Evolutionary conservation across 2,797 vertebrate species (phyloP).

Genomic region (Rhinoraja longicauda): DNA sequence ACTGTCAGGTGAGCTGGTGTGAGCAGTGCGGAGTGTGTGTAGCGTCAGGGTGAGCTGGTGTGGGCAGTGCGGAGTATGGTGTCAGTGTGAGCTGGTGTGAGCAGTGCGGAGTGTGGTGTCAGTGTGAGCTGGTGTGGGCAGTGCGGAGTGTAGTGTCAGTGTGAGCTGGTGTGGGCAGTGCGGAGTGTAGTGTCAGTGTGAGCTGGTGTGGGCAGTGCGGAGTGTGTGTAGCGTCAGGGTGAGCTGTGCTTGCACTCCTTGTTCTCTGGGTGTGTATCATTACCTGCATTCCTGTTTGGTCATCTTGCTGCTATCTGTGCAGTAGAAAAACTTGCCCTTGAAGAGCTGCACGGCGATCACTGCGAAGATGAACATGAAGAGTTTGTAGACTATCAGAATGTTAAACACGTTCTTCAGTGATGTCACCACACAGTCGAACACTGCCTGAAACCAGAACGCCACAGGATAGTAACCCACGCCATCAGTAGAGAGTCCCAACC

Average conservation of each 20-base stretch:
- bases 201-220: neutral
- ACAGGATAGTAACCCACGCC: neutral
- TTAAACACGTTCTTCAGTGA: conserved; percentile 98
- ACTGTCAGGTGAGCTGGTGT: neutral
- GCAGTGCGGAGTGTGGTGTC: neutral
- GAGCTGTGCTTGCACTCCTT: neutral
- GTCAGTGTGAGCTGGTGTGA: neutral
- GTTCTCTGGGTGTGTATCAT: conserved; percentile 40
- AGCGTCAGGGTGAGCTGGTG: neutral
- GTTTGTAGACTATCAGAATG: conserved; percentile 97
- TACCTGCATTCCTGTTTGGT: conserved; percentile 94
- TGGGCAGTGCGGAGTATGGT: neutral
- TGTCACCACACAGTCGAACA: conserved; percentile 95
- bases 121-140: neutral
- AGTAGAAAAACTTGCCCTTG: conserved; percentile 98
- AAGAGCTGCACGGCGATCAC: conserved; percentile 97
- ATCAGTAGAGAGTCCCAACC: neutral
- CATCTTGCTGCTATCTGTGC: conserved; percentile 93
- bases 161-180: neutral
- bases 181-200: neutral
- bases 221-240: neutral
- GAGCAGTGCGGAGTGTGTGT: too few species aligned
- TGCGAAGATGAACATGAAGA: conserved; percentile 99
- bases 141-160: too few species aligned
- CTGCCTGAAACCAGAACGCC: conserved; percentile 66